A percentile compares a stretch with the other conserved stretches of the same genome.
phyloP scores from a whole-genome alignment of 2,113 vertebrate species.

The Pseudolaguvia tuberculata region DNA sequence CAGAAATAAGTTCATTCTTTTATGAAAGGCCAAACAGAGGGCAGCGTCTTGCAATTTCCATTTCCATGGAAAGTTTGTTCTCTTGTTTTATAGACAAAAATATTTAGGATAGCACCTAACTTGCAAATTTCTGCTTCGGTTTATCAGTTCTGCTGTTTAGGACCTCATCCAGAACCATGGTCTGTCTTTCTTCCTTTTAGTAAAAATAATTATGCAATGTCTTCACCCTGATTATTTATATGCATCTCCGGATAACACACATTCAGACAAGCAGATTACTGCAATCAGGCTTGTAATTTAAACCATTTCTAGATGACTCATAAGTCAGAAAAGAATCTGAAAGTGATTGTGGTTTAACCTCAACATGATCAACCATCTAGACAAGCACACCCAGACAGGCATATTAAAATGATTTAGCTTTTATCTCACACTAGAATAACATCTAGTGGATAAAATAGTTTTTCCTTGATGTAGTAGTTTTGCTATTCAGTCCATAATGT shows the following conservation, averaged over 20 bases:
- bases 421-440: not conserved
- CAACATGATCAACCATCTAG: conserved; percentile 12
- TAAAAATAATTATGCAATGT: not conserved
- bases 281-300: not conserved
- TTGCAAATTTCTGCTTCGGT: conserved; percentile 33
- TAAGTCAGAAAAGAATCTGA: not conserved
- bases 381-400: not conserved
- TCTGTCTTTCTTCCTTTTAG: conserved; percentile 7
- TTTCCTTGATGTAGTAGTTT: not conserved
- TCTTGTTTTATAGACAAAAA: conserved; percentile 23
- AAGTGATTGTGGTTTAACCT: conserved; percentile 4
- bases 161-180: conserved; percentile 18
- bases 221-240: not conserved
- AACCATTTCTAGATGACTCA: not conserved
- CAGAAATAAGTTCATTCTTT: not conserved
- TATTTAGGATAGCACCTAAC: conserved; percentile 16
- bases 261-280: conserved; percentile 8
- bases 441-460: not conserved
- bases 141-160: conserved; percentile 30
- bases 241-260: not conserved
- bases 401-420: conserved; percentile 3
- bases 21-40: not conserved
- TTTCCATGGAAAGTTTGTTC: conserved; percentile 34
- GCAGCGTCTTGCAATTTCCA: conserved; percentile 18
- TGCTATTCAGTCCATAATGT: not conserved